phyloP scores from a whole-genome alignment of 2,888 invertebrate genomes.

The Cyclophora albipunctata region DNA sequence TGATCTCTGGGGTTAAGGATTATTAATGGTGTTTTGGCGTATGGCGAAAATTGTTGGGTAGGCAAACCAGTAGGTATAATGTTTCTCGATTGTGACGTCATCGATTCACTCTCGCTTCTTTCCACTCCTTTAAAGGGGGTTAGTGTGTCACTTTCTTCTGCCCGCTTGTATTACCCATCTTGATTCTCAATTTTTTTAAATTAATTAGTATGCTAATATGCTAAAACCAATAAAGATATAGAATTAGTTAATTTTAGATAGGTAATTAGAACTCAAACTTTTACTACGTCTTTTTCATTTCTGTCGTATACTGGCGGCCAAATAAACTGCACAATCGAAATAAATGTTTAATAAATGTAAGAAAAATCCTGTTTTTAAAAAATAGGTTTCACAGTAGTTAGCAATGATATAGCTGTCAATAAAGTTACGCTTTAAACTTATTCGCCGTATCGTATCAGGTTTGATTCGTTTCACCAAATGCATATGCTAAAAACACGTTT shows the following conservation, averaged over 20 bases:
- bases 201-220: too few species aligned
- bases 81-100: constrained; percentile 26
- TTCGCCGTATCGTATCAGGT: constrained; percentile 19
- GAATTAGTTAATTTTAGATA: too few species aligned
- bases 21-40: too few species aligned
- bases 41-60: too few species aligned
- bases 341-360: too few species aligned
- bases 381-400: too few species aligned
- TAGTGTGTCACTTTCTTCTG: constrained; percentile 63
- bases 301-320: too few species aligned
- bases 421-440: constrained; percentile 9
- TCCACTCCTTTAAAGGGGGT: constrained; percentile 45
- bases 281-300: too few species aligned
- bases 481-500: constrained; percentile 46
- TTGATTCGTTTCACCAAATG: constrained; percentile 28
- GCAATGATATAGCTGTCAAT: too few species aligned
- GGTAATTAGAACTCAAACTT: too few species aligned
- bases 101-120: constrained; percentile 52
- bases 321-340: too few species aligned
- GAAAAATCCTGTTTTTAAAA: constrained; percentile 3
- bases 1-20: constrained; percentile 4
- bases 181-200: constrained; percentile 15
- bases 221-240: too few species aligned
- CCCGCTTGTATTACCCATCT: constrained; percentile 30
- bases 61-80: neutral